Evolutionary conservation across 2,113 vertebrate species (phyloP).

Genomic region (Struthio camelus): DNA sequence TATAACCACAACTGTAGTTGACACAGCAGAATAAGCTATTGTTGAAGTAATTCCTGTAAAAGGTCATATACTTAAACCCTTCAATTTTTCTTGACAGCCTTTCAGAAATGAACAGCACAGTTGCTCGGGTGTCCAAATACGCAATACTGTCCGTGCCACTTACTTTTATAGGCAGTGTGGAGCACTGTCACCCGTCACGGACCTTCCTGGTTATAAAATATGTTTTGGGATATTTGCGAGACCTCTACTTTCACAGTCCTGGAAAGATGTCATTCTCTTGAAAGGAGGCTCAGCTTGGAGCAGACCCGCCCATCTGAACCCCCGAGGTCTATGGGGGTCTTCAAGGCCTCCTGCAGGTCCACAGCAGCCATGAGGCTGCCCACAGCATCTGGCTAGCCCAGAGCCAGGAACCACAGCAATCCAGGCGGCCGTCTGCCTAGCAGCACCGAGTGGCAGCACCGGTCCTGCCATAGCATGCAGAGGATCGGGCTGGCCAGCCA

Average conservation of each 20-base stretch:
- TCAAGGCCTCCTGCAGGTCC: no score
- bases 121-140: slow-evolving; percentile 57
- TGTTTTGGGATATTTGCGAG: background rate
- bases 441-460: no score
- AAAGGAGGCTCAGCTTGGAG: background rate
- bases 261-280: background rate
- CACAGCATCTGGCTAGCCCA: no score
- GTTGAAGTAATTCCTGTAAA: slow-evolving; percentile 77
- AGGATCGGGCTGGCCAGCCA: no score
- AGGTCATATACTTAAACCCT: slow-evolving; percentile 77
- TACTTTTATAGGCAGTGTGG: slow-evolving; percentile 6
- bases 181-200: slow-evolving; percentile 7
- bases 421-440: no score
- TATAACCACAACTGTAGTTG: slow-evolving; percentile 35
- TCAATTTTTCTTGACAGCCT: slow-evolving; percentile 75
- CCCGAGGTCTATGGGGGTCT: no score
- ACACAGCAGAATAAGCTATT: slow-evolving; percentile 70
- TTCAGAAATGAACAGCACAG: slow-evolving; percentile 69
- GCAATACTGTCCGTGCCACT: slow-evolving; percentile 44
- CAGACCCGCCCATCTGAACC: fast-evolving
- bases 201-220: background rate
- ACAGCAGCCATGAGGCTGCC: no score
- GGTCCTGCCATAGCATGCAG: no score
- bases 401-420: no score
- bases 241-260: background rate